Evolutionary conservation across 1,140 invertebrate species (phyloP).

Genomic region (Lordiphosa collinella): DNA sequence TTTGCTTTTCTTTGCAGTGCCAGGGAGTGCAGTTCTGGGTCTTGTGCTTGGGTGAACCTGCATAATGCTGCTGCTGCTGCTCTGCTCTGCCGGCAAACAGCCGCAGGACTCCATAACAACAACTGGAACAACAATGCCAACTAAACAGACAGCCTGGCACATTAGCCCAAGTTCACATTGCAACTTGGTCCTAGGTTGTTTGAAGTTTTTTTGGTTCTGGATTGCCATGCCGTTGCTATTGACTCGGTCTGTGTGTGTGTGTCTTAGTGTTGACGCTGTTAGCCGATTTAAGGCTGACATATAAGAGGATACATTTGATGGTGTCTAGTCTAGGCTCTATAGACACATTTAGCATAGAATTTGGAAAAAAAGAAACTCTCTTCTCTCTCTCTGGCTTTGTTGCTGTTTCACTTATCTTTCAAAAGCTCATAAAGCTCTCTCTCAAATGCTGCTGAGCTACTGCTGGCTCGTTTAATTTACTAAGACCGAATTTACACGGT

Average conservation of each 20-base stretch:
- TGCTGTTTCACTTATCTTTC: too few relatives aligned
- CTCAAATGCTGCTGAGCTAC: neutral
- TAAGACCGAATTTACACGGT: too few relatives aligned
- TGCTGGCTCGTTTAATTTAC: neutral
- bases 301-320: too few relatives aligned
- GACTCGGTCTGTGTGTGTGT: slow-evolving; percentile 8
- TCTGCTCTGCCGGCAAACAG: slow-evolving; percentile 36
- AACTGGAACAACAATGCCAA: slow-evolving; percentile 3
- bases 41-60: slow-evolving; percentile 43
- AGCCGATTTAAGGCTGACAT: neutral
- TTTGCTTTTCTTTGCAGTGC: slow-evolving; percentile 1
- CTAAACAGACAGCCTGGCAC: slow-evolving; percentile 29
- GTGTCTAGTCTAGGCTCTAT: too few relatives aligned
- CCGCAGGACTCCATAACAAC: slow-evolving; percentile 20
- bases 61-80: slow-evolving; percentile 34
- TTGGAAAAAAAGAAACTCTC: too few relatives aligned
- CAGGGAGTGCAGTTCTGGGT: slow-evolving; percentile 24
- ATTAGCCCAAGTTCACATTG: slow-evolving; percentile 45
- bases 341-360: too few relatives aligned
- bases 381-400: too few relatives aligned
- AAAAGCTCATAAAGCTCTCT: too few relatives aligned
- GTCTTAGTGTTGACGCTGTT: neutral
- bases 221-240: slow-evolving; percentile 30
- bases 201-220: slow-evolving; percentile 10
- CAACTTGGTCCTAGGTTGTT: slow-evolving; percentile 24